phyloP scores from a whole-genome alignment of 2,797 vertebrate genomes.

The Sylvilagus floridanus region DNA sequence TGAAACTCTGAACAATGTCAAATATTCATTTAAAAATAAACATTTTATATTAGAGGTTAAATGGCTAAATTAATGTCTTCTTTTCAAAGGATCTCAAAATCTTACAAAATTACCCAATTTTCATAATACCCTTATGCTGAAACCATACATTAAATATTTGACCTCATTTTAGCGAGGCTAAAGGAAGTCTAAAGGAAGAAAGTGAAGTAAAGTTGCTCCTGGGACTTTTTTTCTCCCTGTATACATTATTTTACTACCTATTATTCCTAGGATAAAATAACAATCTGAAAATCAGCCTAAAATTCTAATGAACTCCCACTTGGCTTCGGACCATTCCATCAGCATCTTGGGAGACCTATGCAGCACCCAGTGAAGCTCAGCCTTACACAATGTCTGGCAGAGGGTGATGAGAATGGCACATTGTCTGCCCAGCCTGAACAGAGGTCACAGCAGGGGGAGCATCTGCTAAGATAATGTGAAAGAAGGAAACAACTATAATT shows the following conservation, averaged over 20 bases:
- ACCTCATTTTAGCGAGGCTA: slow-evolving; percentile 51
- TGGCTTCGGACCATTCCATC: slow-evolving; percentile 61
- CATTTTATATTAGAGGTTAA: slow-evolving; percentile 33
- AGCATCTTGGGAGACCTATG: slow-evolving; percentile 73
- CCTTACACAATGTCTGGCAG: slow-evolving; percentile 71
- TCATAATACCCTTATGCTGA: not conserved
- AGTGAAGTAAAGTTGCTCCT: not conserved
- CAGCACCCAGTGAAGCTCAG: slow-evolving; percentile 61
- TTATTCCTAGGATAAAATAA: slow-evolving; percentile 52
- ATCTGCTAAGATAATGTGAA: slow-evolving; percentile 84
- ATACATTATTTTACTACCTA: slow-evolving; percentile 26
- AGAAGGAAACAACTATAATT: slow-evolving; percentile 82
- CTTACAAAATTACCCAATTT: slow-evolving; percentile 11
- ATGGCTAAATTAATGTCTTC: slow-evolving; percentile 31
- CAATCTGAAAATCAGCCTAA: slow-evolving; percentile 59
- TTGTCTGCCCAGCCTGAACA: slow-evolving; percentile 77
- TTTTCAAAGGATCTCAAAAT: slow-evolving; percentile 22
- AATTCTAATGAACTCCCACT: slow-evolving; percentile 65
- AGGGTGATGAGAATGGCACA: slow-evolving; percentile 82
- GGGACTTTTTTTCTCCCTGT: not conserved
- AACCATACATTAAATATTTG: slow-evolving; percentile 42
- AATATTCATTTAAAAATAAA: slow-evolving; percentile 34
- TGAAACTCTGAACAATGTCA: not conserved
- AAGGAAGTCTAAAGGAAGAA: slow-evolving; percentile 16
- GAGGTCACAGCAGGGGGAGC: slow-evolving; percentile 83